These are phyloP conservation scores for Homarus americanus DNA, from an alignment of 1,140 invertebrate genomes.

Conservation along the genomic window DNA sequence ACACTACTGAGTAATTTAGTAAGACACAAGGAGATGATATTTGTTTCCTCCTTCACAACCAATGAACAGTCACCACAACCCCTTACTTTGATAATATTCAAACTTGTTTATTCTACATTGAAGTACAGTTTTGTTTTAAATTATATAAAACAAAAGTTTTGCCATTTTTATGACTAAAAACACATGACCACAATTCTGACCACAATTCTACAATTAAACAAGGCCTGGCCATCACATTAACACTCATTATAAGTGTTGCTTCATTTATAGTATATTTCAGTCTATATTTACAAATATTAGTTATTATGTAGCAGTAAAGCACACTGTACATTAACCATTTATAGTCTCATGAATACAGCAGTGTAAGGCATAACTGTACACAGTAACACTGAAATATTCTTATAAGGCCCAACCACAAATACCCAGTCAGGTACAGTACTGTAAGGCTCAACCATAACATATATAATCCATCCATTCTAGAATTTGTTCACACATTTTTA, in stretches of 20 bases:
- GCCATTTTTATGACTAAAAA: not conserved
- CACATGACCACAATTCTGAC: not conserved
- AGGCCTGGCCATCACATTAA: not conserved
- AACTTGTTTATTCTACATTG: not conserved
- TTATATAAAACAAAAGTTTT: not conserved
- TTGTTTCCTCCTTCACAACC: not conserved
- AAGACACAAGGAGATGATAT: not conserved
- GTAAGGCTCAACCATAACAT: not conserved
- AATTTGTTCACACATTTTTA: too few relatives aligned
- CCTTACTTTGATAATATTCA: not conserved
- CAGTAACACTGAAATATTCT: not conserved
- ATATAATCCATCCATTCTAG: too few relatives aligned
- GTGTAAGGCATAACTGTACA: not conserved
- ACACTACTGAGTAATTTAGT: not conserved
- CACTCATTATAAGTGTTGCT: not conserved
- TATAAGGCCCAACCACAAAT: not conserved
- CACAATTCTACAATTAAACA: not conserved
- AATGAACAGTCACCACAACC: not conserved
- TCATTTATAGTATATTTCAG: not conserved
- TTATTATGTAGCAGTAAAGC: not conserved
- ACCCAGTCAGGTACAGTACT: not conserved
- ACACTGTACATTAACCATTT: not conserved
- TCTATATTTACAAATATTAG: not conserved
- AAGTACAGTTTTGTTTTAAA: not conserved
- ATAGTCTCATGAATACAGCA: not conserved